Conservation (phyloP, 2,113 vertebrate genomes). For the Antechinus stuartii region DNA sequence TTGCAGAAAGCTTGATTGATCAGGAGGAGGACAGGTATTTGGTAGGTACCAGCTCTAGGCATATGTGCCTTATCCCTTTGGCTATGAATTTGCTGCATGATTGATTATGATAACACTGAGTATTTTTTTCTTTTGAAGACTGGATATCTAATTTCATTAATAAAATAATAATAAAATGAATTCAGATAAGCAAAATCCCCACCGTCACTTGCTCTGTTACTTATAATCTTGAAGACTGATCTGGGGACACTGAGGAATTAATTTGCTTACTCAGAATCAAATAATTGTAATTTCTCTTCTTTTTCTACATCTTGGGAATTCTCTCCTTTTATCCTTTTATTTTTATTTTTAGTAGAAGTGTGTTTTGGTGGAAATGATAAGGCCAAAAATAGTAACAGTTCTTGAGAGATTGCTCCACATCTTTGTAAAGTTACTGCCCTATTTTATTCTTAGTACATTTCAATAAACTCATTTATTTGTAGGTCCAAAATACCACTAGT, state of each 20-base stretch:
- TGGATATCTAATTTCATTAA: not conserved
- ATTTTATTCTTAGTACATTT: conserved; percentile 24
- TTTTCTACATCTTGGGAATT: not conserved
- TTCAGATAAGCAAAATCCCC: not conserved
- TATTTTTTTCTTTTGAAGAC: not conserved
- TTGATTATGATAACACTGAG: not conserved
- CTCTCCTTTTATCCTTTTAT: not conserved
- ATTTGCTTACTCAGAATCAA: not conserved
- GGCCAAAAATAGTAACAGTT: not conserved
- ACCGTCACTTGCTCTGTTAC: not conserved
- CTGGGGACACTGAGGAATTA: not conserved
- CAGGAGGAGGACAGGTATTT: no score
- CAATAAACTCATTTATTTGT: not conserved
- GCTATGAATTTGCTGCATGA: not conserved
- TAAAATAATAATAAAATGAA: not conserved
- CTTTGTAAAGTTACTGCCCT: conserved; percentile 8
- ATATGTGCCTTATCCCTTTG: not conserved
- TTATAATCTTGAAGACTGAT: not conserved
- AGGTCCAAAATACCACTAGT: conserved; percentile 37
- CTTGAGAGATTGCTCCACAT: not conserved
- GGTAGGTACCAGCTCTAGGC: not conserved
- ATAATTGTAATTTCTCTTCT: not conserved
- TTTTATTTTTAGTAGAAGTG: not conserved
- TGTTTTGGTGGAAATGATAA: not conserved
- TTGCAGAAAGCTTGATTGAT: not conserved